These are phyloP conservation scores for Podilymbus podiceps DNA, from an alignment of 2,113 vertebrate genomes.

Conservation along the genomic window DNA sequence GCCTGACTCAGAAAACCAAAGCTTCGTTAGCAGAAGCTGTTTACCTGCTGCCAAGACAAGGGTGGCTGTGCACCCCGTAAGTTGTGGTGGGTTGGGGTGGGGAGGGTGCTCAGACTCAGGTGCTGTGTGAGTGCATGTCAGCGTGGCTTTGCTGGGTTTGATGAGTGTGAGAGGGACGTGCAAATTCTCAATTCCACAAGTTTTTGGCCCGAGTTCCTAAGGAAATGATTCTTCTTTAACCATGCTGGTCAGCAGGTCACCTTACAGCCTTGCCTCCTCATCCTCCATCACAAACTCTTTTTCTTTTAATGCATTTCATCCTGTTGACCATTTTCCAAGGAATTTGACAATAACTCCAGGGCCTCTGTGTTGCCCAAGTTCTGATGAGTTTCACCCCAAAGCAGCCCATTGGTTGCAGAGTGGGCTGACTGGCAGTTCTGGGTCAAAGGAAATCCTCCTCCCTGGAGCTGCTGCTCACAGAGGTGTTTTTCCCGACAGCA, in stretches of 20 bases:
- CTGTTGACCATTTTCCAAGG: background rate
- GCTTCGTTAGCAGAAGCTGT: background rate
- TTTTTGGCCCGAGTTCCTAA: background rate
- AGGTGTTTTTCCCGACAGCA: background rate
- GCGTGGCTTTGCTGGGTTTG: accelerated
- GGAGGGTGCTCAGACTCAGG: accelerated
- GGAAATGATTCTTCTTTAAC: background rate
- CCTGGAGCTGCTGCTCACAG: background rate
- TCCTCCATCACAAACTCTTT: background rate
- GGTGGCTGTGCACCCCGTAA: background rate
- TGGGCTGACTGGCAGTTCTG: background rate
- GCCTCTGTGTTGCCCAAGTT: background rate
- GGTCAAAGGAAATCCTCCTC: background rate
- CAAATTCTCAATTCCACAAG: too few relatives aligned
- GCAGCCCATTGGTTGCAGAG: background rate
- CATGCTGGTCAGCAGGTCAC: accelerated
- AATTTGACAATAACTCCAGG: background rate
- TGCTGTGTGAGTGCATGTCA: accelerated
- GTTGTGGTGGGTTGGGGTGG: accelerated
- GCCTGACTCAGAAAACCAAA: background rate
- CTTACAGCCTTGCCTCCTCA: background rate
- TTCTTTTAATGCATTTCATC: background rate
- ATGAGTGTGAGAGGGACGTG: accelerated
- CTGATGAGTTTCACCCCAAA: background rate
- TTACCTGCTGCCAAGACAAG: background rate